phyloP scores from a whole-genome alignment of 2,888 invertebrate genomes.

The Cylindroiulus punctatus region DNA sequence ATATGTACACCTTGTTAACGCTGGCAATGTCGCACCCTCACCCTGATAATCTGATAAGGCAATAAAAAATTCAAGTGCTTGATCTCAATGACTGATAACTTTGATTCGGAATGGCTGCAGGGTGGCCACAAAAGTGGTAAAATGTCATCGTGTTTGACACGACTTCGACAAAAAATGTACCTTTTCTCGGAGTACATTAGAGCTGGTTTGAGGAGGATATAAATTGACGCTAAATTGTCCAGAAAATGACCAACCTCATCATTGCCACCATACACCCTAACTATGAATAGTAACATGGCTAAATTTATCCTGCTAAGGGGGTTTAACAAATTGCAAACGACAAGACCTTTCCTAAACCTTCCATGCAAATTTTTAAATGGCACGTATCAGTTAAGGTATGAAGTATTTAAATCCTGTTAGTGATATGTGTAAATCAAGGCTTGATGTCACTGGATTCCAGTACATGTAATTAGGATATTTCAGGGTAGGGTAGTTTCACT shows the following conservation, averaged over 20 bases:
- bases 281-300: too few relatives aligned
- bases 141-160: conserved; percentile 24
- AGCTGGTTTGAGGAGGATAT: background rate
- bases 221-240: background rate
- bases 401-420: too few relatives aligned
- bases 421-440: too few relatives aligned
- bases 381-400: too few relatives aligned
- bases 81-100: background rate
- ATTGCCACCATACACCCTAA: background rate
- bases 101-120: conserved; percentile 33
- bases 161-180: background rate
- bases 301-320: too few relatives aligned
- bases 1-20: conserved; percentile 42
- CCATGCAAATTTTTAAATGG: too few relatives aligned
- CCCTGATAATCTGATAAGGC: conserved; percentile 29
- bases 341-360: too few relatives aligned
- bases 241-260: background rate
- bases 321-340: too few relatives aligned
- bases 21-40: conserved; percentile 29
- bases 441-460: too few relatives aligned
- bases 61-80: conserved; percentile 1
- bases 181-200: background rate
- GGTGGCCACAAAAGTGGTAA: conserved; percentile 27
- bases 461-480: too few relatives aligned
- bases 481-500: too few relatives aligned